These are phyloP conservation scores for Takifugu rubripes DNA, from an alignment of 2,797 vertebrate species.

Conservation along the genomic window DNA sequence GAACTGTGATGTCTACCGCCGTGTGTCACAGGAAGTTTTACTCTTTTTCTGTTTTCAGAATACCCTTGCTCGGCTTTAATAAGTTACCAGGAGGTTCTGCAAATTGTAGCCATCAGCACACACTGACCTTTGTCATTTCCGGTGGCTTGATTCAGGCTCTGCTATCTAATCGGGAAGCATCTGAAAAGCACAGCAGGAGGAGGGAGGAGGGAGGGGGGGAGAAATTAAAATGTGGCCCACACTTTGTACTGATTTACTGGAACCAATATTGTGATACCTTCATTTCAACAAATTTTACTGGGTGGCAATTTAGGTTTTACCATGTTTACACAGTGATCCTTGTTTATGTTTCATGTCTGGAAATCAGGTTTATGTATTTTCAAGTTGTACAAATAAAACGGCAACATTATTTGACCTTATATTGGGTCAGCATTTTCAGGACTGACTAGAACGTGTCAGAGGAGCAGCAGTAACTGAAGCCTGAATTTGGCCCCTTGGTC, in stretches of 20 bases:
- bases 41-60: constrained; percentile 28
- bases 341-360: no score
- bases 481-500: constrained; percentile 59
- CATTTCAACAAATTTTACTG: no score
- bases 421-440: no score
- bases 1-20: constrained; percentile 12
- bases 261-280: background rate
- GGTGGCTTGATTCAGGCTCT: constrained; percentile 47
- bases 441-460: background rate
- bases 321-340: no score
- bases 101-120: constrained; percentile 67
- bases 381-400: no score
- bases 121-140: constrained; percentile 75
- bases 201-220: constrained; percentile 1
- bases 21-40: constrained; percentile 33
- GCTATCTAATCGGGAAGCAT: constrained; percentile 72
- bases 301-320: no score
- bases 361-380: no score
- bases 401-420: no score
- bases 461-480: constrained; percentile 34
- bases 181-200: constrained; percentile 38
- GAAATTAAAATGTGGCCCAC: constrained; percentile 1
- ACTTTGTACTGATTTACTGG: background rate
- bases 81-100: constrained; percentile 65
- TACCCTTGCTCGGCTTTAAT: constrained; percentile 58